Evolutionary conservation across 2,888 invertebrate genomes (phyloP), one percentile per base, ranked within the genome.

Genomic region (Torymus aiolomorphi): DNA sequence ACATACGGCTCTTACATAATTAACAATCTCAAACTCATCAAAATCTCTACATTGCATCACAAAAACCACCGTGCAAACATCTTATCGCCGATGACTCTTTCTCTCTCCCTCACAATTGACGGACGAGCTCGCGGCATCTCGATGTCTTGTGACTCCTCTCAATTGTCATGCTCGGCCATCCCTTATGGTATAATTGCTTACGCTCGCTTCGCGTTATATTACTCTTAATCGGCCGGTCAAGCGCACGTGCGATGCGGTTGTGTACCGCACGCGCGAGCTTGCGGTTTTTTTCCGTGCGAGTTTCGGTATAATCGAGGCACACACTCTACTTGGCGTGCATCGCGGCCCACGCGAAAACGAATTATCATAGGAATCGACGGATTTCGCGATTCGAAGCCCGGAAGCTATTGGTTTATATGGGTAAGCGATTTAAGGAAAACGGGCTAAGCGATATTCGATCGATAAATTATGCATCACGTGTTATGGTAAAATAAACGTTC

Each of bases 191-290:
- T 78, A 78, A 78, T 67, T 67, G 67, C 62, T 78, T 78, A 78
- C 73, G 73, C 61, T 78, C 51, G 49, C 62, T 67, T 78, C 67
- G 69, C 67, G 78, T 78, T 78, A 67, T 73, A 78, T 78, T 78
- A 59, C 78, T 78, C 31, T 70, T 78, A 78, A 78, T 78, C 16
- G 62, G n/a, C 11, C 51, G 42, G 11, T 31, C 2, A 51, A 16
- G 56, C 72, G 24, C 49, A 20, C 18, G 31, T 49, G 65, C 31
- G 31, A 59, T 75, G 61, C 54, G 76, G 24, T 69, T 76, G 59
- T 31, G 31, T 31, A 31, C 31, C 31, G 31, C 31, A 31, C 31
- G 2, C 16, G 31, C 5, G 10, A 0, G 31, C 31, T 52, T 54
- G 69, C 59, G 63, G 67, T 42, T 78, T 59, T 69, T 72, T 78